Evolutionary conservation across 2,888 invertebrate species (phyloP).

Genomic region (Orthosia incerta): DNA sequence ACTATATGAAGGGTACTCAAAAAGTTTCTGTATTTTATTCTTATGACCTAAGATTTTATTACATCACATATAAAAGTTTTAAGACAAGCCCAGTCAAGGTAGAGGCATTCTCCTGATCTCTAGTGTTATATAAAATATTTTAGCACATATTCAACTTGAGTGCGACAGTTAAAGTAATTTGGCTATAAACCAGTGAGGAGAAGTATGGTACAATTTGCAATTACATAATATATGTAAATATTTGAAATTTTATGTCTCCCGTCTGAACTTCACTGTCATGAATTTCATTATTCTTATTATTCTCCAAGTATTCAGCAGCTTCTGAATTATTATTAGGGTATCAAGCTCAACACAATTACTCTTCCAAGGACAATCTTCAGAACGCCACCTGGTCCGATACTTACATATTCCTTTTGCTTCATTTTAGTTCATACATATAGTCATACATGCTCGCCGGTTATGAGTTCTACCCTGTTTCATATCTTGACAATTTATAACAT

Average conservation of each 20-base stretch:
- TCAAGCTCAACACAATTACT: not conserved
- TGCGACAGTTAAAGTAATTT: slow-evolving; percentile 33
- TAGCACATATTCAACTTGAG: slow-evolving; percentile 44
- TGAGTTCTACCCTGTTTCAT: not conserved
- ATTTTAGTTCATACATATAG: too few species aligned
- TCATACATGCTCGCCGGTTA: too few species aligned
- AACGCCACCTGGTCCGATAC: too few species aligned
- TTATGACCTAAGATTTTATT: not conserved
- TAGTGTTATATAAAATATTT: slow-evolving; percentile 39
- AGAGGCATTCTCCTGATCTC: slow-evolving; percentile 12
- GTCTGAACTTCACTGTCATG: not conserved
- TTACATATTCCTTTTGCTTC: too few species aligned
- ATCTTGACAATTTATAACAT: not conserved
- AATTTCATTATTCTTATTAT: not conserved
- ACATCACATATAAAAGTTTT: slow-evolving; percentile 37
- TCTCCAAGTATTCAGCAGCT: not conserved
- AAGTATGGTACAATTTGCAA: slow-evolving; percentile 26
- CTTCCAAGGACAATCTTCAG: not conserved
- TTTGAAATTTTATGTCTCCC: slow-evolving; percentile 7
- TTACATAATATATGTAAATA: not conserved
- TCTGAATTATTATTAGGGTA: not conserved
- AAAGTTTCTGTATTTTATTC: slow-evolving; percentile 28
- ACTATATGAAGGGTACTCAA: slow-evolving; percentile 1
- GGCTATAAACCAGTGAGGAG: slow-evolving; percentile 26
- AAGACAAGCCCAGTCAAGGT: slow-evolving; percentile 22